These are phyloP conservation scores for Tipula helvola DNA, from an alignment of 2,888 invertebrate species.

Conservation along the genomic window DNA sequence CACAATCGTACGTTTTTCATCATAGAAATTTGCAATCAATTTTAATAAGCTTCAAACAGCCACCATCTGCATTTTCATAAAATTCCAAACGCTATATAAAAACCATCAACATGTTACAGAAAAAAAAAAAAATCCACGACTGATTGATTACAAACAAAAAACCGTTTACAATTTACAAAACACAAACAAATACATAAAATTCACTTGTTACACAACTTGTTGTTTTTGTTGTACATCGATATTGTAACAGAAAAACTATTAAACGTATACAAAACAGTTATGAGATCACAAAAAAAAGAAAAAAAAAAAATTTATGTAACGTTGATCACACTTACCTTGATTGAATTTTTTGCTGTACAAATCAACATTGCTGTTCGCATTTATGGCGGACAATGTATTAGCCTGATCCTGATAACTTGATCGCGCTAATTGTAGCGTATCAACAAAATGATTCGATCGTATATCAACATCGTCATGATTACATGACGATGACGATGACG, in stretches of 20 bases:
- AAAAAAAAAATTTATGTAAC: background rate
- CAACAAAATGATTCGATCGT: constrained; percentile 20
- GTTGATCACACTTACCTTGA: background rate
- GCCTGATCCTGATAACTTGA: constrained; percentile 11
- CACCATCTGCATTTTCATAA: background rate
- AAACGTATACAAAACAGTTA: background rate
- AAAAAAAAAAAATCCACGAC: background rate
- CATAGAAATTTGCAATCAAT: background rate
- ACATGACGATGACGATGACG: background rate
- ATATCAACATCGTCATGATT: constrained; percentile 15
- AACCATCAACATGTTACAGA: background rate
- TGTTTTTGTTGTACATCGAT: background rate
- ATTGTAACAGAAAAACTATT: background rate
- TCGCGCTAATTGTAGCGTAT: constrained; percentile 16
- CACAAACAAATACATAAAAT: background rate
- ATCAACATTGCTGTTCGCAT: background rate
- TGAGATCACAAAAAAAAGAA: background rate
- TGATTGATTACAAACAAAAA: background rate
- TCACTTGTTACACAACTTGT: background rate
- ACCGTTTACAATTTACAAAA: background rate
- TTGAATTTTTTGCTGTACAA: background rate
- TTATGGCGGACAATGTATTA: background rate
- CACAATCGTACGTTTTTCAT: background rate
- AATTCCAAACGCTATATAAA: background rate
- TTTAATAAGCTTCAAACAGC: background rate